phyloP scores from a whole-genome alignment of 2,888 invertebrate species.

The Drosophila paucipuncta region DNA sequence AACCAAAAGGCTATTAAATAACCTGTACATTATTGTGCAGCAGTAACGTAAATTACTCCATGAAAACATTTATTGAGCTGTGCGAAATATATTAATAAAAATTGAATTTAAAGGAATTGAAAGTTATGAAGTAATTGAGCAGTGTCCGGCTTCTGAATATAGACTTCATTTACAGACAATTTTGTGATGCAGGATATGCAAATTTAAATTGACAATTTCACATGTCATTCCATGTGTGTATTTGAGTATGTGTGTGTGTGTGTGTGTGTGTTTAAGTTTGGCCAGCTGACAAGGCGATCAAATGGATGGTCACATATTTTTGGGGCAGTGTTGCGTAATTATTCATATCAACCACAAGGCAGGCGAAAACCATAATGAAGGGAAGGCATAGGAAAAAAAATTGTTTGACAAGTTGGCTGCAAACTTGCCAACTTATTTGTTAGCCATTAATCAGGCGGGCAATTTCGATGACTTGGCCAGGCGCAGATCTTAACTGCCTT shows the following conservation, averaged over 20 bases:
- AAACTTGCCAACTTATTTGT: slow-evolving; percentile 73
- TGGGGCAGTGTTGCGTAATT: slow-evolving; percentile 52
- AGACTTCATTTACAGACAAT: neutral
- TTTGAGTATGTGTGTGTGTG: neutral
- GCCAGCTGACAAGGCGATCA: slow-evolving; percentile 49
- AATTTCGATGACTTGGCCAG: slow-evolving; percentile 26
- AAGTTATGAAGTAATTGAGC: neutral
- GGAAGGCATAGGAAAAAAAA: slow-evolving; percentile 24
- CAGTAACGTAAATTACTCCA: neutral
- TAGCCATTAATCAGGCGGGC: slow-evolving; percentile 70
- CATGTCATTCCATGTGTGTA: neutral
- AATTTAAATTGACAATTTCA: slow-evolving; percentile 45
- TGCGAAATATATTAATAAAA: neutral
- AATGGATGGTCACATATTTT: slow-evolving; percentile 82
- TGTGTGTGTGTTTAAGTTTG: slow-evolving; percentile 8
- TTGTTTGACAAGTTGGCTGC: slow-evolving; percentile 54
- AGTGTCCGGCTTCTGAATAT: neutral
- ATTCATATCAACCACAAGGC: slow-evolving; percentile 59
- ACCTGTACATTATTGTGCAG: slow-evolving; percentile 19
- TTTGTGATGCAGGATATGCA: slow-evolving; percentile 22
- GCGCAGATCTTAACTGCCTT: slow-evolving; percentile 41
- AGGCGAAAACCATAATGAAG: neutral
- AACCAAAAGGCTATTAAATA: slow-evolving; percentile 9
- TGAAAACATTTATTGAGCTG: neutral
- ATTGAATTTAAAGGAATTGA: neutral